phyloP scores from a whole-genome alignment of 2,888 invertebrate genomes.

The Ellobium chinense region DNA sequence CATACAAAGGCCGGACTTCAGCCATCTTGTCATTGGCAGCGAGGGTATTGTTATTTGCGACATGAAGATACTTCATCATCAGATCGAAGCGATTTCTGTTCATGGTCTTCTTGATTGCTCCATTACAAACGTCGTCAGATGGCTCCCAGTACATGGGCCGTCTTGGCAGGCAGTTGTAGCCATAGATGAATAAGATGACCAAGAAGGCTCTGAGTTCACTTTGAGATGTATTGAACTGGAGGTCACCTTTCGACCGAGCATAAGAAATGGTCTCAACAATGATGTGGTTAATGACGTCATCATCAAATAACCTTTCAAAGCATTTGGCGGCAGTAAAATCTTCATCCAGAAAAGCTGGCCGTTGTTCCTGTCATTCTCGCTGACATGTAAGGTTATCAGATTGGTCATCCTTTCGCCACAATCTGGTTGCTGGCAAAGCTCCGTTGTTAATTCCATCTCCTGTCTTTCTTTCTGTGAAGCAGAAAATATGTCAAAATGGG shows the following conservation, averaged over 20 bases:
- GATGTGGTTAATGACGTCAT: slow-evolving; percentile 28
- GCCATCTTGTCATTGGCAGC: slow-evolving; percentile 48
- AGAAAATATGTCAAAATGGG: too few species aligned
- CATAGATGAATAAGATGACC: slow-evolving; percentile 46
- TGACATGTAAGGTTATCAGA: too few species aligned
- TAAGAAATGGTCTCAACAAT: slow-evolving; percentile 16
- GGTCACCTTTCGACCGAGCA: slow-evolving; percentile 39
- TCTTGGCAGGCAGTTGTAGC: slow-evolving; percentile 40
- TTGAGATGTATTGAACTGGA: slow-evolving; percentile 12
- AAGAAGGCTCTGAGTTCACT: slow-evolving; percentile 19
- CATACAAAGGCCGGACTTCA: slow-evolving; percentile 49
- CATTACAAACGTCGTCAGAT: slow-evolving; percentile 31
- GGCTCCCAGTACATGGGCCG: slow-evolving; percentile 40
- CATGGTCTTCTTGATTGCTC: slow-evolving; percentile 37
- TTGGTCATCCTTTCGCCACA: too few species aligned
- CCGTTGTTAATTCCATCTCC: too few species aligned
- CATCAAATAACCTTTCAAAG: slow-evolving; percentile 47
- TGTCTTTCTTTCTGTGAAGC: too few species aligned
- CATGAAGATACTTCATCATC: slow-evolving; percentile 48
- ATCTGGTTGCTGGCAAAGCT: too few species aligned
- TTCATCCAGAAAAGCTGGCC: too few species aligned
- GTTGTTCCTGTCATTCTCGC: too few species aligned
- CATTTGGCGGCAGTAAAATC: too few species aligned
- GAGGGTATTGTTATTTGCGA: slow-evolving; percentile 44
- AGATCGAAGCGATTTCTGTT: slow-evolving; percentile 46